phyloP scores from a whole-genome alignment of 2,888 invertebrate species.

The Onchidella celtica region DNA sequence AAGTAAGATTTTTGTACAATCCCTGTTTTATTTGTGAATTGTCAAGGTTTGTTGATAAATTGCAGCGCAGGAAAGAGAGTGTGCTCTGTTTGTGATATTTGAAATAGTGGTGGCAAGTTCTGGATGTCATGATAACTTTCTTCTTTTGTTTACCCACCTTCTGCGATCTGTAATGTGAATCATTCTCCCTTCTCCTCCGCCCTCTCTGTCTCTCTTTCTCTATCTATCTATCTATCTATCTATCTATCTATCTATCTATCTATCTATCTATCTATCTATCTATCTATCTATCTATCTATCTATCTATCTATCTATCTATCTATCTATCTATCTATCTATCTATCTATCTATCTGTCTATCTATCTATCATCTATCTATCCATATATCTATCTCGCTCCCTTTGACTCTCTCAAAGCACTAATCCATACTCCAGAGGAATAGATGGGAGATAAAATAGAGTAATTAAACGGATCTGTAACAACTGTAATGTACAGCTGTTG shows the following conservation, averaged over 20 bases:
- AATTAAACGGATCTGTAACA: too few relatives aligned
- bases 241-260: conserved; percentile 10
- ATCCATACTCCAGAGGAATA: too few relatives aligned
- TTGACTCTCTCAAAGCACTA: neutral
- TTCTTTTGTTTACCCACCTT: too few relatives aligned
- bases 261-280: conserved; percentile 19
- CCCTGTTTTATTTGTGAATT: neutral
- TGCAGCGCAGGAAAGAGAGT: too few relatives aligned
- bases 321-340: conserved; percentile 1
- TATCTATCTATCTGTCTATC: too few relatives aligned
- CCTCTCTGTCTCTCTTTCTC: neutral
- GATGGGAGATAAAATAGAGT: too few relatives aligned
- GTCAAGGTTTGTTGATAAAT: neutral
- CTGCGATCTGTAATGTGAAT: too few relatives aligned
- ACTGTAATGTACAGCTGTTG: too few relatives aligned
- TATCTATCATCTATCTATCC: too few relatives aligned
- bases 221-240: neutral
- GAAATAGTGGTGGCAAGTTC: neutral
- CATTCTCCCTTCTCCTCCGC: neutral
- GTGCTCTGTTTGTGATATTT: neutral
- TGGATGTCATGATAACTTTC: neutral
- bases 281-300: conserved; percentile 13
- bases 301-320: conserved; percentile 21
- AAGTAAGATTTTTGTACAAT: conserved; percentile 85
- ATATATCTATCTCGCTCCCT: too few relatives aligned